Base-by-base conservation (phyloP, 1,140 invertebrate species). In the Gonatopus flavifemur region DNA sequence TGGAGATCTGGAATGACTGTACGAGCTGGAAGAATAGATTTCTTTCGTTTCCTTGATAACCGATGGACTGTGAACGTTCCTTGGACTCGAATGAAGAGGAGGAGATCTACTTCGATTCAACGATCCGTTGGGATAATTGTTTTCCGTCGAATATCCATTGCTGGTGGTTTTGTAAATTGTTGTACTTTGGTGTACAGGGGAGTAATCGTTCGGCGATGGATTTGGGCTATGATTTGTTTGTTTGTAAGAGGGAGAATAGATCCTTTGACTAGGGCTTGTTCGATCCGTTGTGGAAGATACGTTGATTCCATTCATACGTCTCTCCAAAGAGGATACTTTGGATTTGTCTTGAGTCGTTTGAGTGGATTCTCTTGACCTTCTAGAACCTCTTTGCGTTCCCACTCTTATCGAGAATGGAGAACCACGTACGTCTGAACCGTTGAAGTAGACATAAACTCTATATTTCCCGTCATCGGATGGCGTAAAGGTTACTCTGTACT, bases 401-500 rank as follows among this genome's bases (percentile, higher is more conserved):
- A 92, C 89, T 38, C 88, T 76, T 68, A 92, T 85, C 45, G 89
- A 87, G 60, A 90, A 90, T 2, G 89, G 88, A 10, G 86, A 88
- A 73, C 95, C 94, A 81, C 92, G 91, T n/a, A 98, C 91, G 66
- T 97, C 94, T 57, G 90, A 89, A 3, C 93, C 93, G 73, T 98
- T 98, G 71, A 97, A 98, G 64, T 94, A 95, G 12, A 97, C 86
- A 67, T 96, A 94, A 24, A 98, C 84, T 40, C 90, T 84, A 75
- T 98, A 96, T 74, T 94, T 94, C 33, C 96, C 96, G 35, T 89
- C 85, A 33, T 91, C 86, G 44, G 88, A 83, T 0, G 96, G 95
- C 55, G 90, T 88, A 63, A 98, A 96, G 8, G 91, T 89, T 2
- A 97, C 88, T 15, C 88, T 82, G 62, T 97, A 95, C 44, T 89